These are phyloP conservation scores for Cryptotis parvus DNA, from an alignment of 2,113 vertebrate genomes.

Conservation along the genomic window DNA sequence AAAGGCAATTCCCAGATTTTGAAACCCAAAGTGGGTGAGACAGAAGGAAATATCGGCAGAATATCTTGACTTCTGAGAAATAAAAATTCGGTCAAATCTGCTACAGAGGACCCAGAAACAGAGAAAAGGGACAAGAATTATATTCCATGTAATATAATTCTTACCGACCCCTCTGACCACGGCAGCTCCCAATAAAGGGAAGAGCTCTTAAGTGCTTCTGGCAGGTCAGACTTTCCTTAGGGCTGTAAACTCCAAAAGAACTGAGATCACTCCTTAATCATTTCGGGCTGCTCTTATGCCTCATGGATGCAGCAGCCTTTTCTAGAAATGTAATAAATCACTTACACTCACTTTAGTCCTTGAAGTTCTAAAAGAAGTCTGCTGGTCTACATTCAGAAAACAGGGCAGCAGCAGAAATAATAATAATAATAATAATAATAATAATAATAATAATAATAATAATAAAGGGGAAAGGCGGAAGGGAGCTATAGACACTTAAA, in stretches of 20 bases:
- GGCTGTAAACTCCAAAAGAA: not conserved
- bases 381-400: constrained; percentile 22
- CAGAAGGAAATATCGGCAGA: not conserved
- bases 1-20: not conserved
- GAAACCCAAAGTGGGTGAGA: not conserved
- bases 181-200: not conserved
- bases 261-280: not conserved
- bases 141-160: no score
- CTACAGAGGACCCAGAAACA: not conserved
- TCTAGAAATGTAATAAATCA: not conserved
- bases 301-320: not conserved
- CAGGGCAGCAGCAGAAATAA: not conserved
- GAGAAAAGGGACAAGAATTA: not conserved
- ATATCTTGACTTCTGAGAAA: constrained; percentile 30
- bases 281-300: not conserved
- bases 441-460: not conserved
- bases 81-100: not conserved
- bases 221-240: not conserved
- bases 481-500: not conserved
- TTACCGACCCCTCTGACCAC: not conserved
- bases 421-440: not conserved
- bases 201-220: not conserved
- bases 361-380: constrained; percentile 30
- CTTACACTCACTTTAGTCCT: constrained; percentile 33
- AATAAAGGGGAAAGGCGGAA: not conserved